Base-by-base conservation (phyloP, 64 coral and sea anemone species). In the Anthopleura sola region DNA sequence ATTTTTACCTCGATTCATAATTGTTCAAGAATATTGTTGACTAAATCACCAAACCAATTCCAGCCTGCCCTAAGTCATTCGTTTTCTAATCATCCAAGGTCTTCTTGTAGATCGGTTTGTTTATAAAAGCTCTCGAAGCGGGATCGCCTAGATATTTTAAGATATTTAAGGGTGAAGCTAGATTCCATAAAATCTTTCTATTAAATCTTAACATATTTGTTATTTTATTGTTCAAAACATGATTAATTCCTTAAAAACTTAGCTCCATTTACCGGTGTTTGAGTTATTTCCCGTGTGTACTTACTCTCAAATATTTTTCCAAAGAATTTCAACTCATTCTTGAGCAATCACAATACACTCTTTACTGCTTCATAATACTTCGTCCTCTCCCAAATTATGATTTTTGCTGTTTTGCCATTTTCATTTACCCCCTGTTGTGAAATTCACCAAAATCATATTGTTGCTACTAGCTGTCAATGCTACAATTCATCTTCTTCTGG, bases 81-180 rank as follows among this genome's bases (percentile, higher is more conserved):
- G 66, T 11, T 71, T 34, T 33, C 5, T 71, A 71, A 34, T 71
- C 58, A 62, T 24, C 74, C 34, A 76, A 40, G 36, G 44, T 48
- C 44, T 24, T 44, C 44, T 79, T 48, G n/a, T 20, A 38, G 10
- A n/a, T 79, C 17, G 76, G 76, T 79, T 79, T 79, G 76, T 79
- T 79, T 79, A 79, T 79, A 48, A 79, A 79, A 79, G n/a, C 76
- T 79, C 76, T 79, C 38, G 18, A 79, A 48, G 36, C n/a, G 44
- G 76, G 76, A 79, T 79, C 76, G 44, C 21, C 76, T 11, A 79
- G 44, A 44, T 79, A 20, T 79, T 79, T 79, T 46, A 26, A 44
- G 66, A 31, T 71, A 71, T 71, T 32, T 71, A 14, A 71, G 28
- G 66, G 66, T 71, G 15, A 71, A 71, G 29, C 34, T 32, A 16